phyloP scores from a whole-genome alignment of 2,888 invertebrate genomes.

The Oasisia sp. region DNA sequence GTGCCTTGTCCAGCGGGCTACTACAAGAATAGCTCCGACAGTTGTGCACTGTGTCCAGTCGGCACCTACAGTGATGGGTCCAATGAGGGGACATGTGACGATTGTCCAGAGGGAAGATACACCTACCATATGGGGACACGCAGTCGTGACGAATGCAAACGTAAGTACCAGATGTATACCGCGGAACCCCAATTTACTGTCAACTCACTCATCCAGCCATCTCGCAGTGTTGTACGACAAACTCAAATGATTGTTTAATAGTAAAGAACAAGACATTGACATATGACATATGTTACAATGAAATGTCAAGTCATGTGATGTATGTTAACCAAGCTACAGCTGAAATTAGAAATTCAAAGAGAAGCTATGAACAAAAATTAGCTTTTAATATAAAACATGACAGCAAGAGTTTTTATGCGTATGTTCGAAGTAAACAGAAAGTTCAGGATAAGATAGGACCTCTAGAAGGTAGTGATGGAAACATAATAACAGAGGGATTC shows the following conservation, averaged over 20 bases:
- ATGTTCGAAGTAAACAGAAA: no score
- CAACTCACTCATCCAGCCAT: background rate
- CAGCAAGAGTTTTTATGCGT: no score
- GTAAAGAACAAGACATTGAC: background rate
- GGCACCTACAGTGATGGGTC: conserved; percentile 93
- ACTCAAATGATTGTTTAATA: background rate
- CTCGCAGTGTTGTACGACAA: background rate
- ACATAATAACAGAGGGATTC: no score
- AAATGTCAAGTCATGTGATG: background rate
- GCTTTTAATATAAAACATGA: no score
- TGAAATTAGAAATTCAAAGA: no score
- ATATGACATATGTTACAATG: background rate
- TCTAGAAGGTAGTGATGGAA: no score
- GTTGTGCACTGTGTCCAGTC: conserved; percentile 87
- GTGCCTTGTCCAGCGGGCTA: conserved; percentile 70
- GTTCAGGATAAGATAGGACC: no score
- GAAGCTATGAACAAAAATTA: no score
- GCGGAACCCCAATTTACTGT: no score
- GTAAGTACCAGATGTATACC: conserved; percentile 36
- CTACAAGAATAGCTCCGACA: conserved; percentile 69
- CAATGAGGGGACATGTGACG: conserved; percentile 87
- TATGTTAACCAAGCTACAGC: no score
- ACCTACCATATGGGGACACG: conserved; percentile 71
- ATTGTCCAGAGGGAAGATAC: conserved; percentile 90
- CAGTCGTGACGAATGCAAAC: conserved; percentile 38